Evolutionary conservation across 2,797 vertebrate species (phyloP).

Genomic region (Lophius americanus): DNA sequence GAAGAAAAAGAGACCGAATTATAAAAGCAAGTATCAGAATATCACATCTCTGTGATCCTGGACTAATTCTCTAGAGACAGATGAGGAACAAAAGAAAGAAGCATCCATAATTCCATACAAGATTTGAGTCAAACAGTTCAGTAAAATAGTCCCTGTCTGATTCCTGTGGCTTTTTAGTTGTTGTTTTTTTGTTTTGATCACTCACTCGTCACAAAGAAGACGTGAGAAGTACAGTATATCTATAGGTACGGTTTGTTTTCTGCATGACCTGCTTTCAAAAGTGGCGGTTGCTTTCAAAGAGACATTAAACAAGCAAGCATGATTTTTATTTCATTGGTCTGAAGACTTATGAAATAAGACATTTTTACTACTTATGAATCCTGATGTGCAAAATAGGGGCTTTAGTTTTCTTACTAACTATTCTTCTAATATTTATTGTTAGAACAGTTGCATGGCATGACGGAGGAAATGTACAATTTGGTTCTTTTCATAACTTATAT

Average conservation of each 20-base stretch:
- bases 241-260: not conserved
- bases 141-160: conserved; percentile 7
- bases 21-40: conserved; percentile 56
- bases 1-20: conserved; percentile 92
- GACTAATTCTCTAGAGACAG: not conserved
- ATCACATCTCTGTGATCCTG: conserved; percentile 9
- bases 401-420: not conserved
- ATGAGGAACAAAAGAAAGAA: not conserved
- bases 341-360: conserved; percentile 15
- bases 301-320: conserved; percentile 20
- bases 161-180: not conserved
- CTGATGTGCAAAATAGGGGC: conserved; percentile 14
- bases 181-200: not conserved
- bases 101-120: not conserved
- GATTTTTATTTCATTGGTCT: conserved; percentile 16
- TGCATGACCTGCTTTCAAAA: conserved; percentile 42
- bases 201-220: conserved; percentile 1
- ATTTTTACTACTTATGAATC: conserved; percentile 13
- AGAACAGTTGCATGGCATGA: conserved; percentile 43
- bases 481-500: conserved; percentile 32
- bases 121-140: not conserved
- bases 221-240: not conserved
- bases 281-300: conserved; percentile 24
- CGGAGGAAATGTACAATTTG: conserved; percentile 26
- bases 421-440: conserved; percentile 6